These are phyloP conservation scores for Oryzias sinensis DNA, from an alignment of 2,797 vertebrate species.

Conservation along the genomic window DNA sequence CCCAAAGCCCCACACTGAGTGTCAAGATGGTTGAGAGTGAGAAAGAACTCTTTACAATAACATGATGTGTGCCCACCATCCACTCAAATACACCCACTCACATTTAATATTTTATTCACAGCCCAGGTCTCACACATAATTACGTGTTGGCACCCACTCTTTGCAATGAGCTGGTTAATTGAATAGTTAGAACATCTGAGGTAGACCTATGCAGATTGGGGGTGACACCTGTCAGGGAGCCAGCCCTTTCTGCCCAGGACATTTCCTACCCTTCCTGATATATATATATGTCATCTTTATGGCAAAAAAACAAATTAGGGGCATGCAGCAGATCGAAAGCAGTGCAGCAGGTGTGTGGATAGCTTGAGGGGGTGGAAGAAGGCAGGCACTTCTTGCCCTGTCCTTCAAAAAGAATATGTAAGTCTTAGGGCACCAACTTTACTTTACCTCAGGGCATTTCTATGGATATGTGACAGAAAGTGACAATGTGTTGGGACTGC, in stretches of 20 bases:
- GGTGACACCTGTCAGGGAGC: slow-evolving; percentile 76
- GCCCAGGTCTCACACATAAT: slow-evolving; percentile 68
- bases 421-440: slow-evolving; percentile 64
- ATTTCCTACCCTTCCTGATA: slow-evolving; percentile 60
- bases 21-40: slow-evolving; percentile 52
- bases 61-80: slow-evolving; percentile 71
- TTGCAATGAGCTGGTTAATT: slow-evolving; percentile 68
- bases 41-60: slow-evolving; percentile 58
- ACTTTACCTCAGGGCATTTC: slow-evolving; percentile 69
- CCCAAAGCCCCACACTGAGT: slow-evolving; percentile 38
- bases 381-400: slow-evolving; percentile 53
- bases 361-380: slow-evolving; percentile 61
- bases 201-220: slow-evolving; percentile 61
- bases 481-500: slow-evolving; percentile 51
- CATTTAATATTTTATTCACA: slow-evolving; percentile 57
- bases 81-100: slow-evolving; percentile 38
- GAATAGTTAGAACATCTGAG: slow-evolving; percentile 75
- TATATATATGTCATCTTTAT: slow-evolving; percentile 67
- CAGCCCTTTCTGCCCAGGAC: slow-evolving; percentile 55
- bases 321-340: slow-evolving; percentile 55
- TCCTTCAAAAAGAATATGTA: slow-evolving; percentile 69
- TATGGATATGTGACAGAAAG: slow-evolving; percentile 69
- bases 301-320: slow-evolving; percentile 70
- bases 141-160: slow-evolving; percentile 65
- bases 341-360: slow-evolving; percentile 64